Evolutionary conservation across 2,797 vertebrate genomes (phyloP).

Genomic region (Bovichtus variegatus): DNA sequence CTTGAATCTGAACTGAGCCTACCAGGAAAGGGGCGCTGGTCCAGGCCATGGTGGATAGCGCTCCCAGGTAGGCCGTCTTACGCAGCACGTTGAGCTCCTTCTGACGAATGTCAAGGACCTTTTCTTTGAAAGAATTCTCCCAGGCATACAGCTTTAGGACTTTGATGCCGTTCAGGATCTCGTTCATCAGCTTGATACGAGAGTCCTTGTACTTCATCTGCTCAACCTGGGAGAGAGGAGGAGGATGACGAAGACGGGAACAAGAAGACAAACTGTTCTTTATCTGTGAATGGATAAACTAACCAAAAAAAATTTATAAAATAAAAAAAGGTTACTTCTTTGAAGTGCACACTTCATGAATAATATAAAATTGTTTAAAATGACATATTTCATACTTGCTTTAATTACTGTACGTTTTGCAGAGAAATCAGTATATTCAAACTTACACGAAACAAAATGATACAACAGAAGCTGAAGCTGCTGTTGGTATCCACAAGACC

Average conservation of each 20-base stretch:
- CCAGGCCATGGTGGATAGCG: constrained; percentile 92
- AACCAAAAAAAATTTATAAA: neutral
- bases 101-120: constrained; percentile 90
- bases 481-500: neutral
- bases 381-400: neutral
- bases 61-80: constrained; percentile 89
- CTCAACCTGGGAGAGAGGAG: constrained; percentile 84
- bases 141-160: constrained; percentile 98
- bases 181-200: constrained; percentile 95
- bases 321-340: neutral
- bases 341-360: neutral
- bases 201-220: constrained; percentile 95
- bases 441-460: neutral
- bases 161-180: constrained; percentile 96
- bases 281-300: neutral
- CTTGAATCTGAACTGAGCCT: constrained; percentile 23
- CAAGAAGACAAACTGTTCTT: neutral
- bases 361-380: neutral
- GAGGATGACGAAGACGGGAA: neutral
- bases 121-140: constrained; percentile 92
- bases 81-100: constrained; percentile 90
- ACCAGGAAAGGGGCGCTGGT: constrained; percentile 94
- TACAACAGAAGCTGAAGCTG: neutral
- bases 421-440: neutral
- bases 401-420: too few species aligned